phyloP scores from a whole-genome alignment of 2,797 vertebrate genomes.

The Phataginus tetradactyla region DNA sequence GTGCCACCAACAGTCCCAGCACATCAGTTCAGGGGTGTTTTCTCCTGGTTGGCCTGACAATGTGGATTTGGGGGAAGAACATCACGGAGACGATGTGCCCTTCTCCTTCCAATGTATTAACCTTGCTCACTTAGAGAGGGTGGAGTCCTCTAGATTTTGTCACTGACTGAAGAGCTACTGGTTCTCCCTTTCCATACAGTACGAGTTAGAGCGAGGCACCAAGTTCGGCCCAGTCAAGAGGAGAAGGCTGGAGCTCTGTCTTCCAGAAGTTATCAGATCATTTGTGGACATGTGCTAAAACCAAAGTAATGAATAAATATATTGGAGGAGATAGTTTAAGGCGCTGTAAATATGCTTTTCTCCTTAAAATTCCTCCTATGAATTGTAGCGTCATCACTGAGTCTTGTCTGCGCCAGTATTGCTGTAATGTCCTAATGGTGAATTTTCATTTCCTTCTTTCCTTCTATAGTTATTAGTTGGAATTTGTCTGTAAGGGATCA shows the following conservation, averaged over 20 bases:
- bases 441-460: neutral
- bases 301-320: neutral
- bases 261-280: neutral
- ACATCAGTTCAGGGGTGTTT: neutral
- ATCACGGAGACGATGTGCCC: accelerated
- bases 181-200: neutral
- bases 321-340: neutral
- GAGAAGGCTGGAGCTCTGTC: neutral
- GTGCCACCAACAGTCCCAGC: neutral
- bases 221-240: neutral
- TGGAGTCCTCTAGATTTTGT: neutral
- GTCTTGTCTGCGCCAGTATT: no score
- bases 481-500: neutral
- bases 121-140: neutral
- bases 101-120: neutral
- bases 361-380: neutral
- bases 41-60: neutral
- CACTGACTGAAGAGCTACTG: neutral
- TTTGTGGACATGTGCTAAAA: neutral
- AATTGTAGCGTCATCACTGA: neutral
- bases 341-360: neutral
- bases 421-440: accelerated
- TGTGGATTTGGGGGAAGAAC: neutral
- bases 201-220: neutral
- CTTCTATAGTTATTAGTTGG: neutral